Percentiles rank a stretch among this genome's conserved stretches.
Conservation (phyloP, 2,113 vertebrate species). For the Phaetusa simplex region DNA sequence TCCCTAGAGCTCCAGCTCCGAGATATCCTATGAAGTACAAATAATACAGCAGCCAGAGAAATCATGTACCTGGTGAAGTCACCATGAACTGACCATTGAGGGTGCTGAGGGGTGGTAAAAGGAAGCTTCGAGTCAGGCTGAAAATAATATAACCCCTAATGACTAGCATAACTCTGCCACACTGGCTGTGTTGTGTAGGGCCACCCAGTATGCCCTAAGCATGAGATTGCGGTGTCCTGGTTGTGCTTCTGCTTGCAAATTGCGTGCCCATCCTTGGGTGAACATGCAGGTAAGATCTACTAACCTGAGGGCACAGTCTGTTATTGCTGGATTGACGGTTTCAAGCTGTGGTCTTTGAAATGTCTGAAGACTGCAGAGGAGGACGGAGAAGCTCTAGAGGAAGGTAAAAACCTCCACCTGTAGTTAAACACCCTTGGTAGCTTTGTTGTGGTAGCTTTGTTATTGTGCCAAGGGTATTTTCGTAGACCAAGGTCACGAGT, state of each 20-base stretch:
- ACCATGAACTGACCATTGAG: neutral
- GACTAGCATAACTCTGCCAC: neutral
- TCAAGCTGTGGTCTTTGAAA: neutral
- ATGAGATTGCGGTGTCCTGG: fast-evolving
- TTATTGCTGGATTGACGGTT: neutral
- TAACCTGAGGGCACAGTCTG: neutral
- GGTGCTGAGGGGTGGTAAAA: neutral
- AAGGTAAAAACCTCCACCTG: neutral
- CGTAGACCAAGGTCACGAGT: neutral
- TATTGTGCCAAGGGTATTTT: neutral
- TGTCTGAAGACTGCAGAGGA: neutral
- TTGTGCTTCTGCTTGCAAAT: neutral
- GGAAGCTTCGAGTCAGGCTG: neutral
- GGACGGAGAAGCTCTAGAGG: neutral
- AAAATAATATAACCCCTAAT: neutral
- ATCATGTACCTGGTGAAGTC: neutral
- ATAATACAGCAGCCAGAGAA: neutral
- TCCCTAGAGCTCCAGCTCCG: neutral
- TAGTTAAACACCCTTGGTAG: neutral
- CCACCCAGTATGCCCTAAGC: neutral
- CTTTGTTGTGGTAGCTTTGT: neutral
- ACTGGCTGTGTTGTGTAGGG: fast-evolving
- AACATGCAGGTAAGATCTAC: fast-evolving
- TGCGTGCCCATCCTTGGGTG: neutral
- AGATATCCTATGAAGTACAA: neutral